Base-by-base conservation (phyloP, 2,888 invertebrate species). In the Patella depressa region DNA sequence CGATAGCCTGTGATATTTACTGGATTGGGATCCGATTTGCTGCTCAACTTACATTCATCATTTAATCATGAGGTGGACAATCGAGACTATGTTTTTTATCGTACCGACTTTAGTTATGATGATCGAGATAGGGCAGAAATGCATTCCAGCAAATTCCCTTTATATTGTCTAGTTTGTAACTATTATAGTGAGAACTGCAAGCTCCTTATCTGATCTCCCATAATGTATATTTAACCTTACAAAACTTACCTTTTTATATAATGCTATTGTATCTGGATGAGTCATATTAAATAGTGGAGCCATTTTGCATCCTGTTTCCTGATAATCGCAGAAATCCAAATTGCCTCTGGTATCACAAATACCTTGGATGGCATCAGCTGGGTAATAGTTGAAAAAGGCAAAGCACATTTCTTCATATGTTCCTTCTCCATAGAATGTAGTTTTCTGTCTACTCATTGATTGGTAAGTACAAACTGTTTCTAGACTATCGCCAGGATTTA, bases 381-480 rank as follows among this genome's bases (percentile, higher is more conserved):
- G 74, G 45, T 74, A 74, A 45, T 34, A 65, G 9, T 57, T 74
- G 24, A 74, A 74, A 34, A 74, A 24, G 15, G 59, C 74, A 59
- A 74, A 74, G 59, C 74, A 74, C 74, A 74, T 74, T 65, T 74
- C 74, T 29, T 74, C 74, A 59, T 34, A 74, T 57, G 74, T 65
- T 3, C 65, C 65, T 65, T 65, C 65, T 65, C 65, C 65, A 14
- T 24, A 65, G 7, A 65, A 65, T 12, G 65, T 24, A 12, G 65
- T 65, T 11, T 65, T 19, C 9, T 65, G 11, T 65, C 65, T 65
- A 3, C 12, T 24, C 65, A 65, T 24, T 19, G 65, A 65, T 65
- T 14, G 11, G 65, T 19, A 65, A 24, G 65, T 65, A 65, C 65
- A 65, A 65, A 65, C 65, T 11, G 65, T 65, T 65, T 65, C 65